Evolutionary conservation across 53 echinoderm and acorn worm species (phyloP).

Genomic region (Holothuria leucospilota): DNA sequence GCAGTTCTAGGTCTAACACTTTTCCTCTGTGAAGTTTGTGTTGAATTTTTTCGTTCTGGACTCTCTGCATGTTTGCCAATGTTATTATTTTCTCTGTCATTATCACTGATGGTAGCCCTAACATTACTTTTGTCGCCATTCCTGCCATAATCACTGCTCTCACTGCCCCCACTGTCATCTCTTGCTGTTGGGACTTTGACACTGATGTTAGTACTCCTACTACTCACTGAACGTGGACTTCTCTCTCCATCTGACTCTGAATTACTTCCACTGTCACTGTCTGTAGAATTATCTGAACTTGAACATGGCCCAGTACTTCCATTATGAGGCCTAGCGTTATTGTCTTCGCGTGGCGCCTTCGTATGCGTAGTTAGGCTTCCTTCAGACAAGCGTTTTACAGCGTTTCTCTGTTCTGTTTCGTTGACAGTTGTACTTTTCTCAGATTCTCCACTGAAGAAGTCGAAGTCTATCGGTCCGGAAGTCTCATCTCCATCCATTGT

Average conservation of each 20-base stretch:
- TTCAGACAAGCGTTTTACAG: slow-evolving; percentile 3
- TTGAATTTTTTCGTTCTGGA: slow-evolving; percentile 16
- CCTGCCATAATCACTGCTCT: slow-evolving; percentile 47
- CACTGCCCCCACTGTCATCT: slow-evolving; percentile 65
- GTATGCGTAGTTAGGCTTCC: slow-evolving; percentile 1
- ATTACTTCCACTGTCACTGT: slow-evolving; percentile 20
- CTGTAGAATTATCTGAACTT: background rate
- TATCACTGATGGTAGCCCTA: slow-evolving; percentile 27
- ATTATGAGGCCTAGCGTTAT: slow-evolving; percentile 46
- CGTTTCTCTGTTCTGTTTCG: slow-evolving; percentile 29
- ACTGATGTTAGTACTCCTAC: slow-evolving; percentile 86
- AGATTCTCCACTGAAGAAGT: slow-evolving; percentile 77
- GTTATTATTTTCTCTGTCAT: slow-evolving; percentile 13
- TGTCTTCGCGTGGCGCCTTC: background rate
- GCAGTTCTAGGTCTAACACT: slow-evolving; percentile 28
- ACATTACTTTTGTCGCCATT: slow-evolving; percentile 35
- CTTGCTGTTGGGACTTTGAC: slow-evolving; percentile 78
- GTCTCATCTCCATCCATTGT: slow-evolving; percentile 63
- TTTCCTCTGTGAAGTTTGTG: background rate
- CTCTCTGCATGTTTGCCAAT: background rate
- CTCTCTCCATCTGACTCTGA: background rate
- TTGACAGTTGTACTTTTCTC: background rate
- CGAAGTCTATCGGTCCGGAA: slow-evolving; percentile 84
- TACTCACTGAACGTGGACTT: slow-evolving; percentile 65
- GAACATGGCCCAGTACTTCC: background rate